phyloP scores from a whole-genome alignment of 2,797 vertebrate species.

The Coccyzus lansbergi region DNA sequence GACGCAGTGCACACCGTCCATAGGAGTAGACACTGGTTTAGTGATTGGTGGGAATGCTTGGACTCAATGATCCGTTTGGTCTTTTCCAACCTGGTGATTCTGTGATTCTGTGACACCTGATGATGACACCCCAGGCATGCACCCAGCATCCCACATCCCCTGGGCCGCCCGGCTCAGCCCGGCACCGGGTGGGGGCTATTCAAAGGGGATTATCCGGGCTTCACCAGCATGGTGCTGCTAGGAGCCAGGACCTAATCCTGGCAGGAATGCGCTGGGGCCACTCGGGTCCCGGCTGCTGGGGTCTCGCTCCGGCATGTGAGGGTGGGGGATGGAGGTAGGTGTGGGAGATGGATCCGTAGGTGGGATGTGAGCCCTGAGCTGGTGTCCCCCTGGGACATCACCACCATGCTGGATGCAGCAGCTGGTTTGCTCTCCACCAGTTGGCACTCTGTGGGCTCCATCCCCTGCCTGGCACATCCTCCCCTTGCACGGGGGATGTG shows the following conservation, averaged over 20 bases:
- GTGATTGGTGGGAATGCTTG: no score
- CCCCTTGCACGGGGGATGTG: not conserved
- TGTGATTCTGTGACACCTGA: rapidly evolving
- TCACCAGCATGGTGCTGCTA: not conserved
- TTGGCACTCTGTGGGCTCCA: not conserved
- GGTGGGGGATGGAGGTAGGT: not conserved
- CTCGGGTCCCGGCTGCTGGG: not conserved
- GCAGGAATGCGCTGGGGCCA: constrained; percentile 1
- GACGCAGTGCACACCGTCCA: not conserved
- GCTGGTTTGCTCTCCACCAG: not conserved
- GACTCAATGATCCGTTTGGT: no score
- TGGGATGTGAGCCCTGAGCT: not conserved
- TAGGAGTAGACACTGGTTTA: no score
- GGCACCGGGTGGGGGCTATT: not conserved
- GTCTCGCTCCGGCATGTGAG: not conserved
- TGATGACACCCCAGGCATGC: rapidly evolving
- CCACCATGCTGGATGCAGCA: not conserved
- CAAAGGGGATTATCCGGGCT: constrained; percentile 35
- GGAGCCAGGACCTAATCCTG: constrained; percentile 13
- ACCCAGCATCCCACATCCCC: not conserved
- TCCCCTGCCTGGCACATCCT: not conserved
- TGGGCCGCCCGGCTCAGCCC: not conserved
- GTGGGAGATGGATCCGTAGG: not conserved
- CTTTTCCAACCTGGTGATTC: no score
- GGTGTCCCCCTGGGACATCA: rapidly evolving